Conservation (phyloP, 2,888 invertebrate species). For the Drosophila engyochracea region DNA sequence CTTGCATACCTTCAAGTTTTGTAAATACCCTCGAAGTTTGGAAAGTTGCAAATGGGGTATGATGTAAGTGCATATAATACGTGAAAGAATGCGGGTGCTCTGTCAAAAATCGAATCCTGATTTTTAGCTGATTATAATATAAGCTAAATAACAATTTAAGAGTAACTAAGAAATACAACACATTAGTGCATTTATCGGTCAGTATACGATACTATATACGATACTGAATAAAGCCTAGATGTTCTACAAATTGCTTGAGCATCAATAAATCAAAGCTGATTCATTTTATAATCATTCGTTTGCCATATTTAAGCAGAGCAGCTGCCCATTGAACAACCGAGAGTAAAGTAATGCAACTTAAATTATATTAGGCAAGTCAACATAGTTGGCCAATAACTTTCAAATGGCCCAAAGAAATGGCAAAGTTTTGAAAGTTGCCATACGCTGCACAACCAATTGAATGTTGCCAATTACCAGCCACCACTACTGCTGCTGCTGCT, state of each 20-base stretch:
- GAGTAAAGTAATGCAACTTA: background rate
- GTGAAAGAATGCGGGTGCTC: fast-evolving
- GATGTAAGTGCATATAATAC: background rate
- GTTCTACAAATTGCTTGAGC: background rate
- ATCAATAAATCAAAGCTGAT: background rate
- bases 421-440: slow-evolving; percentile 72
- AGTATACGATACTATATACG: background rate
- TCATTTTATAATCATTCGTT: background rate
- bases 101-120: fast-evolving
- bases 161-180: background rate
- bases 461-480: slow-evolving; percentile 65
- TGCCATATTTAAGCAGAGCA: background rate
- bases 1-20: slow-evolving; percentile 28
- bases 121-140: background rate
- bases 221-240: background rate
- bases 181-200: background rate
- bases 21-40: slow-evolving; percentile 3
- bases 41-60: background rate
- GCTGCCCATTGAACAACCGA: background rate
- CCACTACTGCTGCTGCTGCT: background rate
- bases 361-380: slow-evolving; percentile 21
- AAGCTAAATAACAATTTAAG: background rate
- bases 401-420: slow-evolving; percentile 64
- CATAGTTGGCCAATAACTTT: slow-evolving; percentile 70
- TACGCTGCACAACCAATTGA: slow-evolving; percentile 47